phyloP scores from a whole-genome alignment of 1,140 invertebrate genomes.

The Zaprionus kolodkinae region DNA sequence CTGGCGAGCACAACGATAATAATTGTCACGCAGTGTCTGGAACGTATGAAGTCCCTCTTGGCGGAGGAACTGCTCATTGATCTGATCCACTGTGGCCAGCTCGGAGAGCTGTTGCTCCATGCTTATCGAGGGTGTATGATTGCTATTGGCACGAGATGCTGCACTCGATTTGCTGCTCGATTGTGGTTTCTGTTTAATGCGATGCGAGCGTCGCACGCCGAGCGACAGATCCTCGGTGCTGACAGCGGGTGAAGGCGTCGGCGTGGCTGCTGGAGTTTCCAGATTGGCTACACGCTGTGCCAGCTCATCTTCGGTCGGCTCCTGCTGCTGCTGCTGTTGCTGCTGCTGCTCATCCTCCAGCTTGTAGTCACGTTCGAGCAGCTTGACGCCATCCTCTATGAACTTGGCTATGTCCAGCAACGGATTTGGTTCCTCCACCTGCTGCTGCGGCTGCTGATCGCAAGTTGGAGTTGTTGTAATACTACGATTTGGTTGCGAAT shows the following conservation, averaged over 20 bases:
- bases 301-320: conserved; percentile 48
- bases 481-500: conserved; percentile 12
- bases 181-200: conserved; percentile 76
- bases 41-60: conserved; percentile 90
- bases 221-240: conserved; percentile 36
- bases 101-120: conserved; percentile 73
- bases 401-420: conserved; percentile 80
- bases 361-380: conserved; percentile 74
- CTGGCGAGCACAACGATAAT: conserved; percentile 91
- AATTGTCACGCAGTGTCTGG: conserved; percentile 92
- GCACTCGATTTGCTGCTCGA: conserved; percentile 54
- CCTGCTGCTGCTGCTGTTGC: conserved; percentile 22
- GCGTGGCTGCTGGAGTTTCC: conserved; percentile 51
- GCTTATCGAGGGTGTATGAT: conserved; percentile 46
- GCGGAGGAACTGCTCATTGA: conserved; percentile 79
- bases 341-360: conserved; percentile 63
- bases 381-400: conserved; percentile 76
- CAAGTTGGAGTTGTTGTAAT: conserved; percentile 26
- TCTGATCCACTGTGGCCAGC: conserved; percentile 68
- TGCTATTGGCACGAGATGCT: conserved; percentile 42
- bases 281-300: conserved; percentile 57
- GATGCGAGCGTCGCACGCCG: conserved; percentile 74
- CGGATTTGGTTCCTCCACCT: conserved; percentile 53
- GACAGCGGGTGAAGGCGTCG: conserved; percentile 15
- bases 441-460: conserved; percentile 14